Conservation (phyloP, 2,113 vertebrate genomes). For the Promerops cafer region DNA sequence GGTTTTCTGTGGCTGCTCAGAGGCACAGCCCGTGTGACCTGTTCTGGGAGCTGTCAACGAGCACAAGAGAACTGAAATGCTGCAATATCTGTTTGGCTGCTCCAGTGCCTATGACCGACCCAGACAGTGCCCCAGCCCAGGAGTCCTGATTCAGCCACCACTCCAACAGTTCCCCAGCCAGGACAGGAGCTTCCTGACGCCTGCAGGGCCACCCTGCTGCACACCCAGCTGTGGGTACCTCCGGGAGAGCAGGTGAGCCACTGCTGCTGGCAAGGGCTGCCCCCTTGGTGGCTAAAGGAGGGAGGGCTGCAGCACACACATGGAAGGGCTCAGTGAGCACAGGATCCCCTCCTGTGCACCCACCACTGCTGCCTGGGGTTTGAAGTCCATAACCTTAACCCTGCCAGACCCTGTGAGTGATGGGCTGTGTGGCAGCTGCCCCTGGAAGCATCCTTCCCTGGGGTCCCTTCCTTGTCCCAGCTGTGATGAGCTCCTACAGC, state of each 20-base stretch:
- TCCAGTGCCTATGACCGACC: constrained; percentile 89
- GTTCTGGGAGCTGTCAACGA: too few species aligned
- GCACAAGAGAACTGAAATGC: neutral
- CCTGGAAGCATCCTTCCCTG: neutral
- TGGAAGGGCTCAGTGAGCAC: neutral
- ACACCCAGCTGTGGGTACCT: constrained; percentile 82
- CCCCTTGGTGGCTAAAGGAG: neutral
- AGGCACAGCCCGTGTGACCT: too few species aligned
- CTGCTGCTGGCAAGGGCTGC: neutral
- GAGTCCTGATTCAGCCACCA: constrained; percentile 74
- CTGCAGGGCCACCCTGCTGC: constrained; percentile 71
- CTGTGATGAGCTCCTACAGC: rapidly evolving
- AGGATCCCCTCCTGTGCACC: neutral
- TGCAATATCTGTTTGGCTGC: neutral
- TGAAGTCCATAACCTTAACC: too few species aligned
- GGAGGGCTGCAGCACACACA: neutral
- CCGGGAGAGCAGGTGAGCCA: constrained; percentile 72
- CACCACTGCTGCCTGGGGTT: neutral
- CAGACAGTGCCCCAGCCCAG: constrained; percentile 80
- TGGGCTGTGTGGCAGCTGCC: neutral
- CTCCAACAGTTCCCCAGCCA: constrained; percentile 84
- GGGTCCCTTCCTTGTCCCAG: neutral
- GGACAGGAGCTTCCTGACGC: constrained; percentile 83
- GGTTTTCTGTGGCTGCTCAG: neutral
- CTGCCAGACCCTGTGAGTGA: neutral